These are phyloP conservation scores for Danio rerio DNA, from an alignment of 2,113 vertebrate genomes.

Conservation along the genomic window GRCz12tu NC_133180.1:63472001-63472500, in stretches of 20 bases:
- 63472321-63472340: too few species aligned
- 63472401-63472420: too few species aligned
- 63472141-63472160: not conserved
- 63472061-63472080: not conserved
- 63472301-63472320: not conserved
- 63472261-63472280: not conserved
- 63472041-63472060: conserved; percentile 13
- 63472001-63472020: not conserved
- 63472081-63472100: not conserved
- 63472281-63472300: not conserved
- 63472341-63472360: too few species aligned
- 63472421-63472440: too few species aligned
- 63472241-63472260: not conserved
- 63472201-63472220: not conserved
- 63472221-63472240: not conserved
- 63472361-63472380: too few species aligned
- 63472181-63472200: not conserved
- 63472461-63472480: too few species aligned
- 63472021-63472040: not conserved
- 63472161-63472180: not conserved
- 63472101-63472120: not conserved
- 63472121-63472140: not conserved
- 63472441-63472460: too few species aligned
- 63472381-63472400: too few species aligned
- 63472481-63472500: too few species aligned